Evolutionary conservation across 2,888 invertebrate species (phyloP).

Genomic region (Nymphalis polychloros): DNA sequence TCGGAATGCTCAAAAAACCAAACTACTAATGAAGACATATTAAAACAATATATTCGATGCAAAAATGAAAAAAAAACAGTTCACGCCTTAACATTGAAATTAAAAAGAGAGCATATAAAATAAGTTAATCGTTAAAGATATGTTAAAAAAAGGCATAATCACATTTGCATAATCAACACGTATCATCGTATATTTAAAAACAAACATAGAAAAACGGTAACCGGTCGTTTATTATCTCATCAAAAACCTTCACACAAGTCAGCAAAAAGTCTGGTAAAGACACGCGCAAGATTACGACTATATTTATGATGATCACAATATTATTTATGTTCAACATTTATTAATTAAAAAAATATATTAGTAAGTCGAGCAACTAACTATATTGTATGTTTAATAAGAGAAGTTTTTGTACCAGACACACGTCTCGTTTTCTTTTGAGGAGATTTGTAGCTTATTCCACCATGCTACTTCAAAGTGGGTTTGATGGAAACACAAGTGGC

Average conservation of each 20-base stretch:
- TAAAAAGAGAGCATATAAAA: not conserved
- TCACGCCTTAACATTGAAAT: not conserved
- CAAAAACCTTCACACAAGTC: constrained; percentile 19
- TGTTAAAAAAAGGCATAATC: constrained; percentile 6
- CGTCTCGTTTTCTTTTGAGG: too few relatives aligned
- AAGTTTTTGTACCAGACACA: not conserved
- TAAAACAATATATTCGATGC: not conserved
- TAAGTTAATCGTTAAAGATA: constrained; percentile 1
- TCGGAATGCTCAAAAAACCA: too few relatives aligned
- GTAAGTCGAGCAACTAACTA: too few relatives aligned
- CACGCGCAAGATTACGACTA: not conserved
- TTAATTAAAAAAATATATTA: not conserved
- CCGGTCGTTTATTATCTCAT: constrained; percentile 32
- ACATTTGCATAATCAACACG: constrained; percentile 22
- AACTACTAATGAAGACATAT: not conserved
- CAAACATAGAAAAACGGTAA: constrained; percentile 28
- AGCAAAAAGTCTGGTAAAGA: constrained; percentile 11
- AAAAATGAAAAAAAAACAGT: not conserved
- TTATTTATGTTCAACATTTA: not conserved
- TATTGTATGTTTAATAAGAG: not conserved
- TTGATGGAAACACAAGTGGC: not conserved
- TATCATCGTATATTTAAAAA: constrained; percentile 27
- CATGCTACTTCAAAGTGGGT: not conserved
- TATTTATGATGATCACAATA: too few relatives aligned
- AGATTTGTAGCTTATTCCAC: not conserved